These are phyloP conservation scores for Cotesia vestalis DNA, from an alignment of 1,140 invertebrate species.

Conservation along the genomic window DNA sequence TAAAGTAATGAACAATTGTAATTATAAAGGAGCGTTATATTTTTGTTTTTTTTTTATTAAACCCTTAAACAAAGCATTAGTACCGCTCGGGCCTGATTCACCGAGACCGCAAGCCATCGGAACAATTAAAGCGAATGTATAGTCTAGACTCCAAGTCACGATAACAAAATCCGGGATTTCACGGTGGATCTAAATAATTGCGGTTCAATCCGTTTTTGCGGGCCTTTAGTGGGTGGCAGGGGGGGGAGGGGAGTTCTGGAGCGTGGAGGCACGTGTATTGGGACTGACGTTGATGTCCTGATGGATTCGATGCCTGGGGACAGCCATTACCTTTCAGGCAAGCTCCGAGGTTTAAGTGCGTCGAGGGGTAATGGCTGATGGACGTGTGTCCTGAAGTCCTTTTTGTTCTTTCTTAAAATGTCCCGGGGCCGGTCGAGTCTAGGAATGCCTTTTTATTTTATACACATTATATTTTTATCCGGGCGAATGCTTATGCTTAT, in stretches of 20 bases:
- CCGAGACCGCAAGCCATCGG: constrained; percentile 35
- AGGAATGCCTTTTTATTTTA: constrained; percentile 38
- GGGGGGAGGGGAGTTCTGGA: constrained; percentile 50
- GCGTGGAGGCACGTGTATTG: constrained; percentile 59
- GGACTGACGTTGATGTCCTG: constrained; percentile 42
- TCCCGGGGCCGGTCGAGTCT: constrained; percentile 38
- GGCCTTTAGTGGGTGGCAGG: too few relatives aligned
- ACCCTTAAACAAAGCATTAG: not conserved
- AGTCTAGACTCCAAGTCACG: too few relatives aligned
- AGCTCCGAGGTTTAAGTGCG: constrained; percentile 49
- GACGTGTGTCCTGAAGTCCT: not conserved
- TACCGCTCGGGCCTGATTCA: not conserved
- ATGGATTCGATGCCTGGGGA: constrained; percentile 53
- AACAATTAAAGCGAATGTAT: too few relatives aligned
- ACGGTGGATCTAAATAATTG: too few relatives aligned
- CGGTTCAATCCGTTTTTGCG: too few relatives aligned
- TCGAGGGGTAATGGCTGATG: not conserved
- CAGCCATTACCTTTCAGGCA: constrained; percentile 58
- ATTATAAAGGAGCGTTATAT: too few relatives aligned
- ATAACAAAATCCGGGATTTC: too few relatives aligned
- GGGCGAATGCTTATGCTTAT: constrained; percentile 37
- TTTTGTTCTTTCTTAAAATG: constrained; percentile 5
- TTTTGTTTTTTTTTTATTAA: too few relatives aligned
- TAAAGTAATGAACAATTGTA: not conserved
- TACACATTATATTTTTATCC: not conserved